phyloP scores from a whole-genome alignment of 2,888 invertebrate species.

The Dryobotodes eremita region DNA sequence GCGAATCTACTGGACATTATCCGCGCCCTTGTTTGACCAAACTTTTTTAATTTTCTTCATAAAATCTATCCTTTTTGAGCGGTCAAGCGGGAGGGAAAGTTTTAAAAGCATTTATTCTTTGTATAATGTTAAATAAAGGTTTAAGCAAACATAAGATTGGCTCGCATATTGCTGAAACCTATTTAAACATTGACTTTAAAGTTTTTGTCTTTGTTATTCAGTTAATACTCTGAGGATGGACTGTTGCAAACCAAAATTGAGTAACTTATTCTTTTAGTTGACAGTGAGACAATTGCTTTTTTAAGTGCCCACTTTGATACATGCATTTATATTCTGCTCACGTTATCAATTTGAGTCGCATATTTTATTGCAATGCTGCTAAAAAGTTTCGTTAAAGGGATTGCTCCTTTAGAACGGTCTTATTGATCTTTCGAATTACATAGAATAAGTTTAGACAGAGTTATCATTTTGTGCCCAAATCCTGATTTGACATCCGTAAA shows the following conservation, averaged over 20 bases:
- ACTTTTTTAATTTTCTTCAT: constrained; percentile 84
- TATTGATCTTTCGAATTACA: background rate
- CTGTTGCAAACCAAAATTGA: constrained; percentile 34
- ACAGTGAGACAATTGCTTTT: constrained; percentile 49
- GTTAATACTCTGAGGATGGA: constrained; percentile 42
- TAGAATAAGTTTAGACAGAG: too few relatives aligned
- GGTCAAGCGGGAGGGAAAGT: constrained; percentile 78
- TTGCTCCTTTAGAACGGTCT: background rate
- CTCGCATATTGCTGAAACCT: constrained; percentile 56
- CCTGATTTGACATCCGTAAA: constrained; percentile 22
- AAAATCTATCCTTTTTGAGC: constrained; percentile 77
- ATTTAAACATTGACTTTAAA: constrained; percentile 61
- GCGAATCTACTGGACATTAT: constrained; percentile 68
- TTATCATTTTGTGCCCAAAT: background rate
- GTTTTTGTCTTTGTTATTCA: constrained; percentile 52
- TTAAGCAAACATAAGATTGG: constrained; percentile 51
- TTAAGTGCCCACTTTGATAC: constrained; percentile 12
- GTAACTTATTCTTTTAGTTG: constrained; percentile 44
- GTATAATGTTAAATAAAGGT: constrained; percentile 59
- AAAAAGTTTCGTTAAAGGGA: background rate
- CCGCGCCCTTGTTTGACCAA: constrained; percentile 78
- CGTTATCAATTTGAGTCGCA: constrained; percentile 46
- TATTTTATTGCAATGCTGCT: constrained; percentile 7
- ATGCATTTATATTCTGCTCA: constrained; percentile 49
- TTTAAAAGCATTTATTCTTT: constrained; percentile 75